A percentile compares a stretch with the other conserved stretches of the same genome.
Conservation (phyloP, 2,888 invertebrate genomes). For the Mystacides longicornis region DNA sequence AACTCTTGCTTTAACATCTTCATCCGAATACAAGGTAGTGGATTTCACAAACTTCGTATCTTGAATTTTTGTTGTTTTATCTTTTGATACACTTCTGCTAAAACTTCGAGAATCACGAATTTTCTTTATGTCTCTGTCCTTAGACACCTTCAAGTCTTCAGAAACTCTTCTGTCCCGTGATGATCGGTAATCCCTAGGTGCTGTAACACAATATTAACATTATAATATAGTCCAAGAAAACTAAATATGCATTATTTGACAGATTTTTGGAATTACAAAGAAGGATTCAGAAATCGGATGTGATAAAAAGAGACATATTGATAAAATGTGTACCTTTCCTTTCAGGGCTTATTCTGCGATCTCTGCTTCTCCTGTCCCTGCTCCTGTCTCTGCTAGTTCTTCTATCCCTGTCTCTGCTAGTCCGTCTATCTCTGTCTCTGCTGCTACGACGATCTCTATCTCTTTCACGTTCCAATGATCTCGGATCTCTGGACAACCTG, state of each 20-base stretch:
- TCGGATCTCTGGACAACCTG: slow-evolving; percentile 36
- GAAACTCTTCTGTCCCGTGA: slow-evolving; percentile 31
- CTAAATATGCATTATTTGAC: no score
- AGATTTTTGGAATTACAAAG: no score
- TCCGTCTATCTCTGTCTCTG: slow-evolving; percentile 31
- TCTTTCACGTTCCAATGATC: slow-evolving; percentile 35
- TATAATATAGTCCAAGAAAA: no score
- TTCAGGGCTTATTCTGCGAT: slow-evolving; percentile 33
- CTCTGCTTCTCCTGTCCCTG: slow-evolving; percentile 30
- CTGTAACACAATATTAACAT: no score
- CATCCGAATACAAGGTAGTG: slow-evolving; percentile 38
- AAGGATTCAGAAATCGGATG: not conserved
- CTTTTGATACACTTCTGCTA: slow-evolving; percentile 24
- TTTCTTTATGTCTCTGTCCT: slow-evolving; percentile 26
- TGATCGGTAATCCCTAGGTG: slow-evolving; percentile 28
- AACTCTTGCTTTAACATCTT: slow-evolving; percentile 31
- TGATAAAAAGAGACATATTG: not conserved
- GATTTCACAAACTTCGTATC: slow-evolving; percentile 34
- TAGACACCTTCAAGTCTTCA: slow-evolving; percentile 32
- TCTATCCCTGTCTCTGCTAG: slow-evolving; percentile 39
- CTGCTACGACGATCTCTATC: slow-evolving; percentile 23
- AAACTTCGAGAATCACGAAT: slow-evolving; percentile 29
- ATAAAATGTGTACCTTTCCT: slow-evolving; percentile 26
- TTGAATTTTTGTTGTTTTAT: slow-evolving; percentile 25
- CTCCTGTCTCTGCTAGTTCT: slow-evolving; percentile 39